Base-by-base conservation (phyloP, 35 echinoderm and acorn worm genomes). In the Hemicentrotus pulcherrimus region DNA sequence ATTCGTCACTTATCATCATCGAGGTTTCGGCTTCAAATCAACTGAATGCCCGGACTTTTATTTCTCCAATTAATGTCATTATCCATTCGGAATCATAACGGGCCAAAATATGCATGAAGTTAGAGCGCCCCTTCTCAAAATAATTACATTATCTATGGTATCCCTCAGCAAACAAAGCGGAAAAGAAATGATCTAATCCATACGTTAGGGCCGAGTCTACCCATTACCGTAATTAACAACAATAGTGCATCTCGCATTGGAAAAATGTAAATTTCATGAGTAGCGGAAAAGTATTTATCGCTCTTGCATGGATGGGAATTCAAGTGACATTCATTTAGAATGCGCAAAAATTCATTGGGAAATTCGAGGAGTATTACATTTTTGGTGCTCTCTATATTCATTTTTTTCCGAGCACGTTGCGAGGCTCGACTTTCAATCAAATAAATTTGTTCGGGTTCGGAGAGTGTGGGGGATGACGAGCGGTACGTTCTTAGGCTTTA, bases 91-190 rank as follows among this genome's bases (percentile, higher is more conserved):
- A 22, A 78, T n/a, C 24, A 78, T 24, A 78, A 78, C 65, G 65
- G 24, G 19, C 24, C 28, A 78, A 78, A 4, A 28, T 78, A 28
- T 28, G 65, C 65, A n/a, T 78, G 65, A 28, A 22, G 65, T 6
- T n/a, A n/a, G 24, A 28, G 19, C 19, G 19, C 7, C 65, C 65
- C 65, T 78, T 78, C 65, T 78, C 65, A 78, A 78, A 78, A 78
- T 78, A 78, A 78, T 78, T 78, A 78, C 65, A 78, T 78, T 78
- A 78, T 78, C 15, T 78, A 78, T 78, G 65, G 65, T 78, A 78
- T 78, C 18, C 65, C 65, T 78, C 22, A 78, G 28, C 65, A 78
- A 78, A 78, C 8, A 78, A 78, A 28, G 19, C 19, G 65, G 24
- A 78, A 78, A n/a, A 28, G 24, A 78, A 78, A 78, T 28, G 28